phyloP scores from a whole-genome alignment of 2,113 vertebrate species.

The Colinus virginianus region DNA sequence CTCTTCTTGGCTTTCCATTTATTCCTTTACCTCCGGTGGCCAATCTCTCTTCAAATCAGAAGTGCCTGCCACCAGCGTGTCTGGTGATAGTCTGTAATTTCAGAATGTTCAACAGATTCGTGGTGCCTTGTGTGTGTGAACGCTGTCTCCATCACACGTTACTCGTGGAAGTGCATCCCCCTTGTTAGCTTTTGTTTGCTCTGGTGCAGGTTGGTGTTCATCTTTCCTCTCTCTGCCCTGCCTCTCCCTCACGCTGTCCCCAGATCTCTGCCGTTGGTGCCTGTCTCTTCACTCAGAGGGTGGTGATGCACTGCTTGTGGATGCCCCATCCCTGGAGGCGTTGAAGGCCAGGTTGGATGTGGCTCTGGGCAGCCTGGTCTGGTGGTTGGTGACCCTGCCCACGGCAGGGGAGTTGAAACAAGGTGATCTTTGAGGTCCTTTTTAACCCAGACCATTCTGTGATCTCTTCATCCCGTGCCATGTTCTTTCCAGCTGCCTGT shows the following conservation, averaged over 20 bases:
- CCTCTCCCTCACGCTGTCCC: not conserved
- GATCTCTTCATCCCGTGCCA: not conserved
- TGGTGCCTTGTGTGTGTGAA: not conserved
- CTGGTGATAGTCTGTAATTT: conserved; percentile 3
- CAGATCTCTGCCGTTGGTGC: not conserved
- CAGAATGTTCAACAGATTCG: not conserved
- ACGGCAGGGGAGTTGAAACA: too few species aligned
- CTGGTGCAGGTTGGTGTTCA: not conserved
- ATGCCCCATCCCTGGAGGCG: too few species aligned
- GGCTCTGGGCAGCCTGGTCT: too few species aligned
- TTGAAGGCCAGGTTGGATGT: too few species aligned
- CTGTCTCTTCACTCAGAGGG: not conserved
- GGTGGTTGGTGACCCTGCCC: too few species aligned
- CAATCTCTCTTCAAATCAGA: conserved; percentile 44
- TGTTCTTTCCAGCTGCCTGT: conserved; percentile 29
- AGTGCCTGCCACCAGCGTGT: not conserved
- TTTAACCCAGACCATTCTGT: too few species aligned
- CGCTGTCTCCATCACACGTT: not conserved
- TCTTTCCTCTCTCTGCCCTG: not conserved
- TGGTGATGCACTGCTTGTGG: too few species aligned
- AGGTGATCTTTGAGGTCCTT: too few species aligned
- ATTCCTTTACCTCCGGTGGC: conserved; percentile 55
- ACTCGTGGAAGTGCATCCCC: not conserved
- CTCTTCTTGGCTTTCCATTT: conserved; percentile 54
- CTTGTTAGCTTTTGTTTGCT: conserved; percentile 6